Evolutionary conservation across 2,888 invertebrate genomes (phyloP), one percentile per base, ranked within the genome.

Genomic region (Mesorhabditis sp.): DNA sequence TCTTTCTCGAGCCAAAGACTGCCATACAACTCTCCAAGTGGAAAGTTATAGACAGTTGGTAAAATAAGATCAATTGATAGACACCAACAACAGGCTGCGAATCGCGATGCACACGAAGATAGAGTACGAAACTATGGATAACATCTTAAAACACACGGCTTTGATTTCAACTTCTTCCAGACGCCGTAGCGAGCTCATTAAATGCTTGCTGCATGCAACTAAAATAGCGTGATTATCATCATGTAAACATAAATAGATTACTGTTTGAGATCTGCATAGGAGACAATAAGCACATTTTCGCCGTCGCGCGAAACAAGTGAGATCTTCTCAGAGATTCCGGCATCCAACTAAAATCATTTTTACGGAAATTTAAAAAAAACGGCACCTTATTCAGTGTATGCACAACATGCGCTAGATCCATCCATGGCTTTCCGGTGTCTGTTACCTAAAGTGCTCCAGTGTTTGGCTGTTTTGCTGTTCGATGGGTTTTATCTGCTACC

Each of bases 221-320:
- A 50, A 50, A 50, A 50, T 50, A 13, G n/a, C n/a, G n/a, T 10
- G 58, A 13, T 50, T 50, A 50, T 50, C 58, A 50, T 13, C 10
- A 50, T 28, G 28, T 28, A 28, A 28, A 28, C 28, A 28, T 28
- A 28, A 28, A 28, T 28, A 28, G 28, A 28, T 50, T 50, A 95
- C 86, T 93, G 92, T 88, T 95, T 95, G 84, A 98, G 89, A 87
- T 98, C 97, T 42, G 92, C 91, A 87, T 93, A 98, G 74, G 93
- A 92, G 74, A 96, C 95, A 75, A 98, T 93, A 81, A 98, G 89
- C 74, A 97, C 91, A 87, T 94, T 96, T 87, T 95, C 94, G 87
- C 94, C 95, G 87, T 97, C 96, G 74, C 95, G 90, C 3, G 96
- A 95, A 91, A 93, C 93, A 82, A 98, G 89, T 88, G 93, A 93